Conservation (phyloP, 2,888 invertebrate species). For the Meiosimyza platycephala region DNA sequence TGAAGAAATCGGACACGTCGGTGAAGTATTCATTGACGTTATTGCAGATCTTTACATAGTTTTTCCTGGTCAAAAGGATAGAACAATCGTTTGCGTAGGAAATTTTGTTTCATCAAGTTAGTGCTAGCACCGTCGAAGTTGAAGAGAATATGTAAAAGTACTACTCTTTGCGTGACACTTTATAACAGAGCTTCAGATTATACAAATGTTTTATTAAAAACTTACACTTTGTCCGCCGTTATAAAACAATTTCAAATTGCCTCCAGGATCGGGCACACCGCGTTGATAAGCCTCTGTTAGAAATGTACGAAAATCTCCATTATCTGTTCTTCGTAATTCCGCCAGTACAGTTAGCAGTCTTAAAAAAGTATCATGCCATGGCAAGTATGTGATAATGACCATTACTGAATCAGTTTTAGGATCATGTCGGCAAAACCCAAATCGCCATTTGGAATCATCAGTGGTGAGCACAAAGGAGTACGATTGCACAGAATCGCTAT, state of each 20-base stretch:
- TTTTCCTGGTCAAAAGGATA: too few relatives aligned
- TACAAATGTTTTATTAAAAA: not conserved
- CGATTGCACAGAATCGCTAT: slow-evolving; percentile 86
- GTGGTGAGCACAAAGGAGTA: slow-evolving; percentile 98
- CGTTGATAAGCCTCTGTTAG: slow-evolving; percentile 76
- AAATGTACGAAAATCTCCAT: slow-evolving; percentile 67
- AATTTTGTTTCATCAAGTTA: too few relatives aligned
- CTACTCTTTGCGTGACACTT: too few relatives aligned
- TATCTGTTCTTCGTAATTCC: slow-evolving; percentile 59
- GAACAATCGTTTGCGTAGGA: too few relatives aligned
- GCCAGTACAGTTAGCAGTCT: slow-evolving; percentile 61
- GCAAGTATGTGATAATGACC: slow-evolving; percentile 87
- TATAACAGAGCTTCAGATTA: not conserved
- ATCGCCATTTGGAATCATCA: slow-evolving; percentile 94
- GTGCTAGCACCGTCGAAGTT: too few relatives aligned
- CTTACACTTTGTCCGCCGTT: slow-evolving; percentile 73
- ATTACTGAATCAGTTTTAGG: slow-evolving; percentile 88
- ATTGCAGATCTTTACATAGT: too few relatives aligned
- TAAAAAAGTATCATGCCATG: slow-evolving; percentile 96
- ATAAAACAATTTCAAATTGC: slow-evolving; percentile 73
- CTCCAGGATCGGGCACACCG: slow-evolving; percentile 77
- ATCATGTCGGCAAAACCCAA: slow-evolving; percentile 96
- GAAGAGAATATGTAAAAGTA: too few relatives aligned
- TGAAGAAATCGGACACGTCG: too few relatives aligned
- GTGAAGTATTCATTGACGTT: too few relatives aligned